These are phyloP conservation scores for Oithona nana DNA, from an alignment of 2,888 invertebrate genomes.

Conservation along the genomic window DNA sequence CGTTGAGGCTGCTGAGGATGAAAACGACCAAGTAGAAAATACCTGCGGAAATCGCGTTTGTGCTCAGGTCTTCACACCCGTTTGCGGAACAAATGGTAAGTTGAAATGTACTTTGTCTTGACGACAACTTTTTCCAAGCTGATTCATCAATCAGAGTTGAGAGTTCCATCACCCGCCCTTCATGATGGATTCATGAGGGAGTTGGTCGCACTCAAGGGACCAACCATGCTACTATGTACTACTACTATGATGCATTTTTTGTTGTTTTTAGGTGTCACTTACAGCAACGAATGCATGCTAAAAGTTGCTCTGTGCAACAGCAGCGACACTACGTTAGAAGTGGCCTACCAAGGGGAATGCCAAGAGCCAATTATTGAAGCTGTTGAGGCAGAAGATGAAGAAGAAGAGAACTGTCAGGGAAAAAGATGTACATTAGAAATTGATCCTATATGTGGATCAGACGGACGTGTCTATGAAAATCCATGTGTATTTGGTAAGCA, in stretches of 20 bases:
- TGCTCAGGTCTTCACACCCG: neutral
- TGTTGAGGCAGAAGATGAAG: conserved; percentile 8
- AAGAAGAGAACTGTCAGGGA: conserved; percentile 10
- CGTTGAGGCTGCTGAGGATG: conserved; percentile 2
- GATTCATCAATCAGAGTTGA: too few species aligned
- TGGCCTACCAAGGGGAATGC: neutral
- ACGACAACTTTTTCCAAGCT: too few species aligned
- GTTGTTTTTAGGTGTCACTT: too few species aligned
- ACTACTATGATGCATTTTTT: too few species aligned
- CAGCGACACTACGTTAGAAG: neutral
- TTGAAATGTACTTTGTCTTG: too few species aligned
- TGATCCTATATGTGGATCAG: neutral
- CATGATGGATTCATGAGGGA: too few species aligned
- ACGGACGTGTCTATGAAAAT: conserved; percentile 1
- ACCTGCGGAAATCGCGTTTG: neutral
- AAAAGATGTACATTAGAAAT: neutral
- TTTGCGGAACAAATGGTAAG: conserved; percentile 1
- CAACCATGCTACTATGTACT: too few species aligned
- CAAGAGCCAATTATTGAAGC: neutral
- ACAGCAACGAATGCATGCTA: neutral
- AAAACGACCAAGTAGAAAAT: neutral
- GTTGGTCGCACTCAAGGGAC: too few species aligned
- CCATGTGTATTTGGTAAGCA: neutral
- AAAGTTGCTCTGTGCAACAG: neutral
- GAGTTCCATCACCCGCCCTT: too few species aligned